These are phyloP conservation scores for Mechanitis mazaeus DNA, from an alignment of 2,888 invertebrate species.

Conservation along the genomic window DNA sequence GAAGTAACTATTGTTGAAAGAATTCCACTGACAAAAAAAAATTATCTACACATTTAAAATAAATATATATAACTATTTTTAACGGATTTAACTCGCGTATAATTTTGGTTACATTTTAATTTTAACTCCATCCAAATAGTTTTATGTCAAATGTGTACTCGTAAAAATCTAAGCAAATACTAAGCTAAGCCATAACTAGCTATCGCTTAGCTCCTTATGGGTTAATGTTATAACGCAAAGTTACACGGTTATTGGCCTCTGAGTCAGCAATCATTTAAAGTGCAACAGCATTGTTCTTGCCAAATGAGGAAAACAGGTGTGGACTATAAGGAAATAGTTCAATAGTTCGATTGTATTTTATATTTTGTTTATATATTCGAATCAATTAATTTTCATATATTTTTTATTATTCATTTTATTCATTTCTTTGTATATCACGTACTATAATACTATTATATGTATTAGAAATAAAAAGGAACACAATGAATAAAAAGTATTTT, in stretches of 20 bases:
- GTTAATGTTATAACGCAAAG: neutral
- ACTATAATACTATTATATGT: too few species aligned
- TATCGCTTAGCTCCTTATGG: neutral
- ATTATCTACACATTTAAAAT: too few species aligned
- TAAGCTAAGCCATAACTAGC: neutral
- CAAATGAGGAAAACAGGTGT: slow-evolving; percentile 32
- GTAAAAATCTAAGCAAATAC: too few species aligned
- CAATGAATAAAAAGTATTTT: too few species aligned
- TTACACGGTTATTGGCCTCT: slow-evolving; percentile 14
- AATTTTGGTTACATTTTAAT: too few species aligned
- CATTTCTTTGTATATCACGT: too few species aligned
- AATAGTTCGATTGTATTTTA: slow-evolving; percentile 2
- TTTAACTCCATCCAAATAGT: too few species aligned
- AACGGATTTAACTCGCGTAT: too few species aligned
- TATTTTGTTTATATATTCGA: slow-evolving; percentile 11
- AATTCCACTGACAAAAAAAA: neutral
- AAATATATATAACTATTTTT: too few species aligned
- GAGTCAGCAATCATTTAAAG: slow-evolving; percentile 13
- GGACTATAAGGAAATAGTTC: slow-evolving; percentile 13
- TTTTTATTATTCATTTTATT: neutral
- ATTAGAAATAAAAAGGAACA: too few species aligned
- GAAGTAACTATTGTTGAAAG: too few species aligned
- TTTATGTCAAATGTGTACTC: too few species aligned
- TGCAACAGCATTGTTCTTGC: slow-evolving; percentile 35
- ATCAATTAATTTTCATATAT: neutral